A percentile compares a stretch with the other conserved stretches of the same genome.
Evolutionary conservation across 1,140 invertebrate genomes (phyloP).

Genomic region (Ridgeia piscesae): DNA sequence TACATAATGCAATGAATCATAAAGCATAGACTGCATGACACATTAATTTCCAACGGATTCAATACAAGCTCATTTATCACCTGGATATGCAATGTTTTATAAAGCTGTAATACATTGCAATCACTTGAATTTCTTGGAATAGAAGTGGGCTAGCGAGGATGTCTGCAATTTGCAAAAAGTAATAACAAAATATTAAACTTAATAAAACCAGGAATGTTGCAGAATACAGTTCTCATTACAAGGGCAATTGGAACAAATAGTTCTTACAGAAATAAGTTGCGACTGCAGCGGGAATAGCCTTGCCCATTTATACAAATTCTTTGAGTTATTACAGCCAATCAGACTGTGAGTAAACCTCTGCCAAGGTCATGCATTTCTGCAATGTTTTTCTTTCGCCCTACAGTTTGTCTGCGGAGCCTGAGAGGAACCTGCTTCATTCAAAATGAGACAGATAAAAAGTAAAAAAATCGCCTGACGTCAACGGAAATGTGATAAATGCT

Average conservation of each 20-base stretch:
- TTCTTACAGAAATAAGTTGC: neutral
- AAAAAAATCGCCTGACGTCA: neutral
- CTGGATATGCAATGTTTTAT: neutral
- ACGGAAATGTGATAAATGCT: neutral
- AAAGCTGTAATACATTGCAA: neutral
- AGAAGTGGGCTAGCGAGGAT: too few species aligned
- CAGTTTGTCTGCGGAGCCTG: neutral
- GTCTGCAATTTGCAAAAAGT: neutral
- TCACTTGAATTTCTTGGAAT: too few species aligned
- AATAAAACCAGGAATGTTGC: neutral
- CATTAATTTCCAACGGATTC: neutral
- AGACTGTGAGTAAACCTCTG: neutral
- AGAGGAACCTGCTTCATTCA: neutral
- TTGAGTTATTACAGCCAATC: neutral
- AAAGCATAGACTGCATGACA: neutral
- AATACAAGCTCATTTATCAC: neutral
- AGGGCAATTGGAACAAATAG: neutral
- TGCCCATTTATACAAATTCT: neutral
- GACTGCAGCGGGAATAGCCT: too few species aligned
- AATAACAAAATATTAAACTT: neutral
- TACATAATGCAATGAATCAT: too few species aligned
- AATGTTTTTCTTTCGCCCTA: neutral
- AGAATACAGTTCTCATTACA: neutral
- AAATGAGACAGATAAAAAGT: neutral
- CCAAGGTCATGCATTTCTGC: too few species aligned